Evolutionary conservation across 2,888 invertebrate genomes (phyloP).

Genomic region (Drepana falcataria): DNA sequence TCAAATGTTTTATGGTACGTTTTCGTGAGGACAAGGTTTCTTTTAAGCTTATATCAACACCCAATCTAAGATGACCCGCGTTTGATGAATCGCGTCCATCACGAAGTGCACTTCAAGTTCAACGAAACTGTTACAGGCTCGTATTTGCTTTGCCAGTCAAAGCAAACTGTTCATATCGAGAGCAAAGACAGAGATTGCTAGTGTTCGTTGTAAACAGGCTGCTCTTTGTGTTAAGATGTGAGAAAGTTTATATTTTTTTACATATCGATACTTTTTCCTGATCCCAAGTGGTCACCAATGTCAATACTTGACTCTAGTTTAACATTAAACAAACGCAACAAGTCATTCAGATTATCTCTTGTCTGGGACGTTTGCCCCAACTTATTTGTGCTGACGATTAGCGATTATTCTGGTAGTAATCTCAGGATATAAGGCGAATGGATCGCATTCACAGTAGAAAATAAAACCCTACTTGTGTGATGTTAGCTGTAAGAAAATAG

Average conservation of each 20-base stretch:
- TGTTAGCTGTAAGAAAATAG: too few species aligned
- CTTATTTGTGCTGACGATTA: too few species aligned
- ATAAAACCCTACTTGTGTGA: too few species aligned
- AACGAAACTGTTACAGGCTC: neutral
- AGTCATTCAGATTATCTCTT: too few species aligned
- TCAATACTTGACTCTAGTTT: too few species aligned
- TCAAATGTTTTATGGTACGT: neutral
- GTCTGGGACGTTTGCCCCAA: too few species aligned
- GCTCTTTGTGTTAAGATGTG: neutral
- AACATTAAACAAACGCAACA: too few species aligned
- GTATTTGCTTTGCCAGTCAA: neutral
- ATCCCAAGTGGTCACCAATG: too few species aligned
- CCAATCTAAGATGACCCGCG: neutral
- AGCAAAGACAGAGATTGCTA: neutral
- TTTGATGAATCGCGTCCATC: neutral
- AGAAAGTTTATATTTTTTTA: neutral
- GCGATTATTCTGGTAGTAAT: too few species aligned
- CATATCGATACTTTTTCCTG: too few species aligned
- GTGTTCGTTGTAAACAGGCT: neutral
- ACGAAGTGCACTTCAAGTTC: neutral
- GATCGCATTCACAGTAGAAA: too few species aligned
- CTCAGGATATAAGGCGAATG: too few species aligned
- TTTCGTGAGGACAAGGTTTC: neutral
- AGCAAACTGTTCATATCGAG: neutral
- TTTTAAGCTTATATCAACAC: neutral